These are phyloP conservation scores for Myodes glareolus DNA, from an alignment of 2,113 vertebrate species.

Conservation along the genomic window DNA sequence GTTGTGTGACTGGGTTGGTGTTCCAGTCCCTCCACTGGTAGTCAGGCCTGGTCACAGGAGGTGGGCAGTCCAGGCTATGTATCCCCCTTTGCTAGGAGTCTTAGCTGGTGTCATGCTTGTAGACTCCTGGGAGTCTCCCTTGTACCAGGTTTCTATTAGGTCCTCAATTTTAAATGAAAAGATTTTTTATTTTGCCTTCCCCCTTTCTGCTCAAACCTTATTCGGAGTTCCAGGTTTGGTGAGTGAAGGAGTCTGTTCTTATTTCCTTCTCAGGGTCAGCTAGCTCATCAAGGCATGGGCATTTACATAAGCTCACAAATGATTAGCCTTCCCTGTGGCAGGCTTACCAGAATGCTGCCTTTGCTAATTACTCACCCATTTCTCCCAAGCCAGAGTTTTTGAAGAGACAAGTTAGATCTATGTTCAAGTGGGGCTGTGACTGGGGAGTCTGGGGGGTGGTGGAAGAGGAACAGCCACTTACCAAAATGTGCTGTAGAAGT, in stretches of 20 bases:
- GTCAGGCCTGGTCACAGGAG: too few species aligned
- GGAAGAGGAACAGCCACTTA: neutral
- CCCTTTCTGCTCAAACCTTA: neutral
- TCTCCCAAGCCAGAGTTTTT: conserved; percentile 28
- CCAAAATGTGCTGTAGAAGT: neutral
- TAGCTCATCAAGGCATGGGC: neutral
- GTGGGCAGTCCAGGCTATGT: too few species aligned
- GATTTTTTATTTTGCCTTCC: neutral
- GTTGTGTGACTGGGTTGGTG: too few species aligned
- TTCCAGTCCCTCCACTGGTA: too few species aligned
- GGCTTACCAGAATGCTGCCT: conserved; percentile 40
- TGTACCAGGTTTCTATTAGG: too few species aligned
- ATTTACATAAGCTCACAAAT: conserved; percentile 54
- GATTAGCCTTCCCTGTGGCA: conserved; percentile 21
- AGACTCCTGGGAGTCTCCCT: too few species aligned
- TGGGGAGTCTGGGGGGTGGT: neutral
- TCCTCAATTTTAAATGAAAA: conserved; percentile 26
- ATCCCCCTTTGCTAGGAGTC: too few species aligned
- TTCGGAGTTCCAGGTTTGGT: neutral
- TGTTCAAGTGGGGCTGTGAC: neutral
- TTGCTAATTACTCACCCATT: conserved; percentile 43
- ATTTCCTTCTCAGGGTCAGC: neutral
- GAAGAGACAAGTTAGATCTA: conserved; percentile 30
- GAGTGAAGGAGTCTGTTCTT: neutral
- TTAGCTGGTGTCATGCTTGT: too few species aligned